A percentile compares a stretch with the other conserved stretches of the same genome.
Evolutionary conservation across 2,113 vertebrate genomes (phyloP).

Genomic region (Periophthalmus modestus): DNA sequence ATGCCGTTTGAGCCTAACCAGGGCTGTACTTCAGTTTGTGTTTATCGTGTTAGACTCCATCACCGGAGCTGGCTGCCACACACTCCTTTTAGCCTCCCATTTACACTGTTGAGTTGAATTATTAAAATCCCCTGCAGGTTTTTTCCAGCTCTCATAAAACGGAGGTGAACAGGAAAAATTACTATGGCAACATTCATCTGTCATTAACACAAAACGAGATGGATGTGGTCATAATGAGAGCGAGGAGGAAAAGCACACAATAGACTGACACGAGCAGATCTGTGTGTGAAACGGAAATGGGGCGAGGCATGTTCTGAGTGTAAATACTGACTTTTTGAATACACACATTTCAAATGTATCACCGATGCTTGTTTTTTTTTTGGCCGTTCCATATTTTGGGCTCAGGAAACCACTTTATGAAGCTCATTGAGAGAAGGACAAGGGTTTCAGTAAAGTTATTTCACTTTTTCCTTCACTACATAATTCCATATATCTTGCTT

Average conservation of each 20-base stretch:
- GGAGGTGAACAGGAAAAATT: slow-evolving; percentile 37
- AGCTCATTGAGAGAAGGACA: no score
- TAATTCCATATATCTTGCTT: no score
- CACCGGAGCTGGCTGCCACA: slow-evolving; percentile 23
- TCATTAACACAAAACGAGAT: slow-evolving; percentile 44
- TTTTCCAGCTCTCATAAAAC: slow-evolving; percentile 40
- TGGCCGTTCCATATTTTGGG: background rate
- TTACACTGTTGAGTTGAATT: slow-evolving; percentile 58
- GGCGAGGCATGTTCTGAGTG: slow-evolving; percentile 8
- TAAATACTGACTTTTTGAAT: background rate
- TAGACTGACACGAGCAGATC: background rate
- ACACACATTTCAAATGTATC: background rate
- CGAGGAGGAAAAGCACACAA: slow-evolving; percentile 36
- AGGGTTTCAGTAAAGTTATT: no score
- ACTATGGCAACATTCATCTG: slow-evolving; percentile 39
- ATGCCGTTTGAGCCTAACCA: background rate
- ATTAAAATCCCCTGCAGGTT: slow-evolving; percentile 49
- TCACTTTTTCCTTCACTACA: no score
- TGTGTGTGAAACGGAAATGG: slow-evolving; percentile 61
- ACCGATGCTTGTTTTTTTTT: background rate
- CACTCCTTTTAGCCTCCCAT: slow-evolving; percentile 51
- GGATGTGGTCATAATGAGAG: slow-evolving; percentile 47
- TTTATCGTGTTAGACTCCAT: slow-evolving; percentile 51
- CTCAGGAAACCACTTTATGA: background rate
- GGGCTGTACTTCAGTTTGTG: slow-evolving; percentile 1